Base-by-base conservation (phyloP, 2,888 invertebrate species). In the Boloria selene region DNA sequence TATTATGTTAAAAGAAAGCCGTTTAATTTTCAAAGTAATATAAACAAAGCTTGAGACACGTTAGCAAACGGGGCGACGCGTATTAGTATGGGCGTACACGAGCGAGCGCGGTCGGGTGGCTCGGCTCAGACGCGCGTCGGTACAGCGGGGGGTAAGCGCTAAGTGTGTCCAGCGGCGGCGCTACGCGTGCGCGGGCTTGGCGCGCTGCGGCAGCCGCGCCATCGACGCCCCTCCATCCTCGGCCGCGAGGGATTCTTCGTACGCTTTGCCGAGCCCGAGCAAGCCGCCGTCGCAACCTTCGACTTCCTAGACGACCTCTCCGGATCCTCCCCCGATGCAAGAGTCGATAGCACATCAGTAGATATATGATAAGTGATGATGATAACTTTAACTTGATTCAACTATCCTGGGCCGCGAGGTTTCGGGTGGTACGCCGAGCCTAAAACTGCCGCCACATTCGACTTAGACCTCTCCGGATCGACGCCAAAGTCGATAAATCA, bases 401-500 rank as follows among this genome's bases (percentile, higher is more conserved):
- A 95, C 95, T 79, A 96, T 96, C 90, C 94, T 96, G 79, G 96
- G 95, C 75, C 93, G 96, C 69, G 94, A 94, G 72, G 96, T 92
- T 96, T 94, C 93, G 94, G 95, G 70, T 94, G 96, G 75, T 96
- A 95, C 76, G 94, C 95, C 79, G 96, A 96, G 82, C 93, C n/a
- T n/a, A n/a, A 93, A 70, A 96, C 95, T 70, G 95, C 96, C 75
- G 95, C 96, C 71, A 94, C 94, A 77, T 96, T 96, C 90, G 96
- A 96, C 90, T 96, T 93, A 96, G 95, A 95, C 78, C 86, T 95
- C 76, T 88, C 92, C 72, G 85, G 83, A 71, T 85, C 77, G 90
- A 83, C 83, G 81, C 88, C 89, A 89, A 87, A 86, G 88, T 88
- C 56, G 72, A 72, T 72, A 70, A 68, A 68, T 64, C 64, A 53